Conservation (phyloP, 1,140 invertebrate genomes). For the Agrypnia vestita region DNA sequence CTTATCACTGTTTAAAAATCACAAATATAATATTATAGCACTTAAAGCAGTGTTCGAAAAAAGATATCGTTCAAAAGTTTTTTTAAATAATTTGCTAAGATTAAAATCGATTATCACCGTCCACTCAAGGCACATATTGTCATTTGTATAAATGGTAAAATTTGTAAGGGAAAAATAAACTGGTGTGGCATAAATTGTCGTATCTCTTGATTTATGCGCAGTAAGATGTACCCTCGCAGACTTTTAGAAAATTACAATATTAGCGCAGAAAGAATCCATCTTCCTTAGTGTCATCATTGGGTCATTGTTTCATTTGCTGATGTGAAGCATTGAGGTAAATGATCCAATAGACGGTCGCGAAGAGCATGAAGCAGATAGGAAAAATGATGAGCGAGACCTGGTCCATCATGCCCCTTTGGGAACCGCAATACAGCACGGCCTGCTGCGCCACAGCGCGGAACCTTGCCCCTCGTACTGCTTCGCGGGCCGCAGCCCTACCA, state of each 20-base stretch:
- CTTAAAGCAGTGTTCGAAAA: conserved; percentile 46
- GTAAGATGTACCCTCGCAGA: conserved; percentile 4
- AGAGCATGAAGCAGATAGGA: conserved; percentile 78
- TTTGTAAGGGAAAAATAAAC: not conserved
- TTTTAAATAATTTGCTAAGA: conserved; percentile 15
- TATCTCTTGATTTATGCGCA: too few species aligned
- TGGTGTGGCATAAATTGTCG: too few species aligned
- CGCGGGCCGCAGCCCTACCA: conserved; percentile 61
- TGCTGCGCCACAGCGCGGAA: conserved; percentile 69
- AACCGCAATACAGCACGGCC: conserved; percentile 75
- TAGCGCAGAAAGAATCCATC: conserved; percentile 53
- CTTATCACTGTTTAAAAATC: conserved; percentile 25
- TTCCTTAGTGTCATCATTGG: conserved; percentile 40
- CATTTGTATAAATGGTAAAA: conserved; percentile 25
- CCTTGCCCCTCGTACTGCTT: conserved; percentile 63
- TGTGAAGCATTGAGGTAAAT: conserved; percentile 76
- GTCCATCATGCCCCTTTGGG: conserved; percentile 74
- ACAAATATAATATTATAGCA: conserved; percentile 36
- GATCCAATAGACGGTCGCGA: conserved; percentile 82
- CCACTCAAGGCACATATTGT: conserved; percentile 47
- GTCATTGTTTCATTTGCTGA: conserved; percentile 63
- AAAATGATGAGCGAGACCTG: conserved; percentile 79
- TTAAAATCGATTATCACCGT: conserved; percentile 48
- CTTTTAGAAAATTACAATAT: conserved; percentile 19
- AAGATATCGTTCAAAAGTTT: conserved; percentile 5